Conservation (phyloP, 2,113 vertebrate species). For the Phasianus colchicus region DNA sequence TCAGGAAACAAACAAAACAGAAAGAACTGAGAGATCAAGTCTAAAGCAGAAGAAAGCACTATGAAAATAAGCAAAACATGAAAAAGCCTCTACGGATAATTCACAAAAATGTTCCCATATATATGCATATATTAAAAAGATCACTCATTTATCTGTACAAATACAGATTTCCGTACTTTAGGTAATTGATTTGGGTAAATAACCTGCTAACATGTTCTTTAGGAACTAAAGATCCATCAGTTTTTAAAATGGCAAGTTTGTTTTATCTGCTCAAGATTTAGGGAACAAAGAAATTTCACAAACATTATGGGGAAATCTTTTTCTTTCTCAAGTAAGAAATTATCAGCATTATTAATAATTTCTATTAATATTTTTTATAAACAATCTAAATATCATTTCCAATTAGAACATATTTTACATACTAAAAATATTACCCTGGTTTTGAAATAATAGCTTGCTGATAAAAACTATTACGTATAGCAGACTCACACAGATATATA, state of each 20-base stretch:
- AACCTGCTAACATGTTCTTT: neutral
- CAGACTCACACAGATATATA: neutral
- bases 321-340: neutral
- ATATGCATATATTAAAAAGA: neutral
- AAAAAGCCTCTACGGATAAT: neutral
- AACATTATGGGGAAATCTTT: neutral
- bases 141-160: neutral
- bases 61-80: neutral
- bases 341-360: neutral
- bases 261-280: neutral
- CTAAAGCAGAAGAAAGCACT: neutral
- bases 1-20: neutral
- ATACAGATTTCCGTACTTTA: neutral
- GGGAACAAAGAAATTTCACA: neutral
- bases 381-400: neutral
- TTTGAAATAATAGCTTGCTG: slow-evolving; percentile 4
- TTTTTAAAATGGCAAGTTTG: neutral
- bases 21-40: neutral
- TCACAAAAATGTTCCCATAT: neutral
- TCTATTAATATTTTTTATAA: neutral
- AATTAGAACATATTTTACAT: neutral
- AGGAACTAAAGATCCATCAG: neutral
- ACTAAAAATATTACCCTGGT: neutral
- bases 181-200: neutral
- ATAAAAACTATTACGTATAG: neutral